A percentile compares a stretch with the other conserved stretches of the same genome.
These are phyloP conservation scores for Lacanobia oleracea DNA, from an alignment of 2,888 invertebrate genomes.

Conservation along the genomic window DNA sequence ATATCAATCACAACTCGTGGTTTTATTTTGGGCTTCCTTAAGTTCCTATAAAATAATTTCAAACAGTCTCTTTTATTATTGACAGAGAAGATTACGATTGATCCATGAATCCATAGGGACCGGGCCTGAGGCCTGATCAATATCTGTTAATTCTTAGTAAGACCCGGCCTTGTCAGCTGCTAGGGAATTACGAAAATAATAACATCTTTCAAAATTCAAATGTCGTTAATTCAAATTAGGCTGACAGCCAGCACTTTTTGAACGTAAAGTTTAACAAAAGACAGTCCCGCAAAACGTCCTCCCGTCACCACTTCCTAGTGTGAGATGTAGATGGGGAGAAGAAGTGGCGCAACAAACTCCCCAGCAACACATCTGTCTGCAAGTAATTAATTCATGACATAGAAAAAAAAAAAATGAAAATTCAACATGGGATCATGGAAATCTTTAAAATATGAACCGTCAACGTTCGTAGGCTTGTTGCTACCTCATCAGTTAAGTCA, in stretches of 20 bases:
- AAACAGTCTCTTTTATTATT: not conserved
- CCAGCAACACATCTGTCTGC: no score
- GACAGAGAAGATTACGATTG: constrained; percentile 31
- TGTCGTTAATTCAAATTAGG: no score
- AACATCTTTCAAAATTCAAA: constrained; percentile 15
- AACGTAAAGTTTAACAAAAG: no score
- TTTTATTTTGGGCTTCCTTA: not conserved
- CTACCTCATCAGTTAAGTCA: constrained; percentile 15
- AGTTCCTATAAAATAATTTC: constrained; percentile 2
- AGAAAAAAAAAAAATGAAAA: no score
- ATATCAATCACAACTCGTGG: not conserved
- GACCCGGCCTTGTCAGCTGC: constrained; percentile 9
- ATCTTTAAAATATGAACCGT: constrained; percentile 19
- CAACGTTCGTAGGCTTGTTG: constrained; percentile 7
- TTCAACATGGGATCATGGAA: no score
- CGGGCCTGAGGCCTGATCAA: constrained; percentile 14
- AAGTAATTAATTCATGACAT: no score
- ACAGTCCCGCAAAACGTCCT: no score
- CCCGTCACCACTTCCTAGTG: no score
- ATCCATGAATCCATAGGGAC: constrained; percentile 30
- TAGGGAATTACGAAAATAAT: constrained; percentile 41
- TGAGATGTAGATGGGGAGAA: no score
- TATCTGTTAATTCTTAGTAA: constrained; percentile 28
- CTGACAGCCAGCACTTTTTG: no score
- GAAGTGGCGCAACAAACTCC: no score